These are phyloP conservation scores for Agrochola circellaris DNA, from an alignment of 2,888 invertebrate species.

Conservation along the genomic window DNA sequence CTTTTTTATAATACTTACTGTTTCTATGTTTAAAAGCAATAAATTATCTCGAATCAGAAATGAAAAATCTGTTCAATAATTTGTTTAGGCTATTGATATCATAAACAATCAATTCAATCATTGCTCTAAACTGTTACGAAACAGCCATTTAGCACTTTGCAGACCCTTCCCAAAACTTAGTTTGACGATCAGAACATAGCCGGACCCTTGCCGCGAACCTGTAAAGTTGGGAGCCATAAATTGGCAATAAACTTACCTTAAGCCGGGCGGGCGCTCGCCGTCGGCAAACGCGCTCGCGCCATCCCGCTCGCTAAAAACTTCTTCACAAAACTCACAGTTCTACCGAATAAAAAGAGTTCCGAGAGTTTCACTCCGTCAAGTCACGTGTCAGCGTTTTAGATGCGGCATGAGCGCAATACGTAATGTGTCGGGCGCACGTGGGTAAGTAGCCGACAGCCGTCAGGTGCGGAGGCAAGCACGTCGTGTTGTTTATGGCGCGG, in stretches of 20 bases:
- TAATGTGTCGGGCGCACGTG: constrained; percentile 87
- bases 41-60: constrained; percentile 19
- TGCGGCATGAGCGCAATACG: constrained; percentile 88
- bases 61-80: constrained; percentile 47
- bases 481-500: constrained; percentile 89
- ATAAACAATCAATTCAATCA: constrained; percentile 63
- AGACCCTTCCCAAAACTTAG: constrained; percentile 84
- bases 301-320: constrained; percentile 85
- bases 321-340: constrained; percentile 89
- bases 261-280: constrained; percentile 87
- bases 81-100: constrained; percentile 74
- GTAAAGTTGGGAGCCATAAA: constrained; percentile 85
- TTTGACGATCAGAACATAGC: constrained; percentile 80
- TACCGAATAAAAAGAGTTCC: constrained; percentile 79
- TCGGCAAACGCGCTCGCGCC: constrained; percentile 86
- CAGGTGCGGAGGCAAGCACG: constrained; percentile 85
- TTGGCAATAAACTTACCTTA: constrained; percentile 90
- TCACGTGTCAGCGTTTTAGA: constrained; percentile 89
- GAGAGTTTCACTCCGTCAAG: constrained; percentile 86
- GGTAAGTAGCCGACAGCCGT: constrained; percentile 78
- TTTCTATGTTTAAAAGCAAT: constrained; percentile 23
- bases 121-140: constrained; percentile 71
- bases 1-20: constrained; percentile 56
- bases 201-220: constrained; percentile 80
- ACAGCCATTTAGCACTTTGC: constrained; percentile 71